phyloP scores from a whole-genome alignment of 1,140 invertebrate genomes.

The Macrobrachium nipponense region DNA sequence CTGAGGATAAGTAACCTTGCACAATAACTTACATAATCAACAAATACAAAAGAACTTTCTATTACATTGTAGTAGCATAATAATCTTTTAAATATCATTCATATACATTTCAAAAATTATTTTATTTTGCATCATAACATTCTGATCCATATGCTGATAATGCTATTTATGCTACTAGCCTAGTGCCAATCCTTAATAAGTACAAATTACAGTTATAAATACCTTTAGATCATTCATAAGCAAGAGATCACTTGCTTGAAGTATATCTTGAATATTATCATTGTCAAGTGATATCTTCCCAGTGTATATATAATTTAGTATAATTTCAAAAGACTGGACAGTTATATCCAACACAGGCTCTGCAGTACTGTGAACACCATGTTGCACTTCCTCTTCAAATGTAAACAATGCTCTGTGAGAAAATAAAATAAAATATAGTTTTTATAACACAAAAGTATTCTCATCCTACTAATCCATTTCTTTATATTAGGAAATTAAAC shows the following conservation, averaged over 20 bases:
- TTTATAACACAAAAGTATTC: no score
- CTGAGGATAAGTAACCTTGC: no score
- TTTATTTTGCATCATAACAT: no score
- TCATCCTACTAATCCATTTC: no score
- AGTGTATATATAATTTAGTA: constrained; percentile 47
- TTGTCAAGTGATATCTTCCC: constrained; percentile 29
- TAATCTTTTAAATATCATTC: no score
- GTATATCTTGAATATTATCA: constrained; percentile 53
- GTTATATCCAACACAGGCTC: constrained; percentile 47
- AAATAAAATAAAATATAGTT: neutral
- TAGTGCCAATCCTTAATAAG: neutral
- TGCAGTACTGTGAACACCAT: constrained; percentile 17
- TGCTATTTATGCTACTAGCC: neutral
- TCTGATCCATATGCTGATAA: no score
- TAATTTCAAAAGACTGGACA: constrained; percentile 45
- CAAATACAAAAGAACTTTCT: no score
- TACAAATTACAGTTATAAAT: neutral
- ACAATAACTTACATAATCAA: no score
- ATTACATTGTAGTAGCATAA: no score
- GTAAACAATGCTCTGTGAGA: constrained; percentile 29
- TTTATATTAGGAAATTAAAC: no score
- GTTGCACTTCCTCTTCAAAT: constrained; percentile 45
- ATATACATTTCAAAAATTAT: no score
- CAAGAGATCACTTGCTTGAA: constrained; percentile 50
- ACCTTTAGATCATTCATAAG: constrained; percentile 53